Percentiles rank a stretch among this genome's conserved stretches.
phyloP scores from a whole-genome alignment of 2,888 invertebrate genomes.

The Drosophila aldrichi region DNA sequence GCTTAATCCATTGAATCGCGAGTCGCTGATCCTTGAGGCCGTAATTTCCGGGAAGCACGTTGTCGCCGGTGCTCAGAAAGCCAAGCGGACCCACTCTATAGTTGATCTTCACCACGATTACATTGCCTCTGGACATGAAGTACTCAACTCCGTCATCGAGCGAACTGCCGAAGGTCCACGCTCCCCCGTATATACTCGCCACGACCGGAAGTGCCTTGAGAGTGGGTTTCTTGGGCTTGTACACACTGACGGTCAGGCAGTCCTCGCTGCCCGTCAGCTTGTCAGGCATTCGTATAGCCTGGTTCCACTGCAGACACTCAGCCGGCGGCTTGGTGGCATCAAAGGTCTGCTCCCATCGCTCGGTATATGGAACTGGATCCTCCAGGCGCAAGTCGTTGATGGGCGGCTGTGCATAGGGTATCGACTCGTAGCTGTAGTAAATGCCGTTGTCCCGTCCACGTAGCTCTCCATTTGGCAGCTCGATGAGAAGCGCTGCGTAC shows the following conservation, averaged over 20 bases:
- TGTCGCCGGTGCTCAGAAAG: slow-evolving; percentile 91
- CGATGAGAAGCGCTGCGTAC: slow-evolving; percentile 52
- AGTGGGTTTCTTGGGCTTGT: slow-evolving; percentile 85
- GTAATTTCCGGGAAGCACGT: slow-evolving; percentile 86
- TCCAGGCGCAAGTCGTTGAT: slow-evolving; percentile 87
- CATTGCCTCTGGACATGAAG: slow-evolving; percentile 87
- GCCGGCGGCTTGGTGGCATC: slow-evolving; percentile 87
- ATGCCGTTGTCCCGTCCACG: slow-evolving; percentile 71
- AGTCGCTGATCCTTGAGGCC: slow-evolving; percentile 60
- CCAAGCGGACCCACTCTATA: slow-evolving; percentile 91
- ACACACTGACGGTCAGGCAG: slow-evolving; percentile 89
- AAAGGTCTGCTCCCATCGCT: slow-evolving; percentile 64
- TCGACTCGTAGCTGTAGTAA: slow-evolving; percentile 88
- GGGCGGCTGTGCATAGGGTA: slow-evolving; percentile 89
- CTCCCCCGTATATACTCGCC: slow-evolving; percentile 89
- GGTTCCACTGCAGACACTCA: slow-evolving; percentile 88
- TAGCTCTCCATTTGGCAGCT: slow-evolving; percentile 72
- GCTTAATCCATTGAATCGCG: slow-evolving; percentile 54
- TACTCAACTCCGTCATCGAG: slow-evolving; percentile 86
- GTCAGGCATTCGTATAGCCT: slow-evolving; percentile 79
- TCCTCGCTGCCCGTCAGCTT: slow-evolving; percentile 88
- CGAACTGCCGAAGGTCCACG: slow-evolving; percentile 88
- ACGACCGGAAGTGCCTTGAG: slow-evolving; percentile 87
- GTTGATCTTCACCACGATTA: slow-evolving; percentile 89
- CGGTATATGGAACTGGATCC: slow-evolving; percentile 70